Evolutionary conservation across 2,888 invertebrate genomes (phyloP).

Genomic region (Notocelia uddmanniana): DNA sequence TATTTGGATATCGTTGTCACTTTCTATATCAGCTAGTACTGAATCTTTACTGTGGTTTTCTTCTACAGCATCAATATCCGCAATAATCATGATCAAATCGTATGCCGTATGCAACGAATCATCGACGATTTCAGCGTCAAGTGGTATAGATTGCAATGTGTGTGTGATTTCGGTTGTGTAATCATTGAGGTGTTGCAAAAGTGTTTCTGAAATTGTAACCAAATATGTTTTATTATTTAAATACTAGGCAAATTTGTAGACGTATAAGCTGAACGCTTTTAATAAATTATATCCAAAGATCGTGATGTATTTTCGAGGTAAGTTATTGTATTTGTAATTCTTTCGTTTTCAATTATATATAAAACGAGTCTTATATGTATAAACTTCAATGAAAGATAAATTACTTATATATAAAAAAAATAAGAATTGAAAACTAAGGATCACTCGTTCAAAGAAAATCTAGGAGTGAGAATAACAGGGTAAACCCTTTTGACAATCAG

Average conservation of each 20-base stretch:
- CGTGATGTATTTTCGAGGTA: background rate
- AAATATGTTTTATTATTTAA: conserved; percentile 8
- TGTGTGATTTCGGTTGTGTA: conserved; percentile 55
- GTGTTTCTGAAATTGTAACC: conserved; percentile 48
- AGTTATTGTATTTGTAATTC: background rate
- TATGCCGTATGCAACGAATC: conserved; percentile 54
- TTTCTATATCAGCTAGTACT: background rate
- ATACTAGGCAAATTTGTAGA: background rate
- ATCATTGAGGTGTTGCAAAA: conserved; percentile 57
- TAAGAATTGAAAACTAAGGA: no score
- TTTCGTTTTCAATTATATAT: background rate
- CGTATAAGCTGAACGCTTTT: background rate
- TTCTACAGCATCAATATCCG: conserved; percentile 18
- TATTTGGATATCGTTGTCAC: background rate
- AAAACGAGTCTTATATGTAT: no score
- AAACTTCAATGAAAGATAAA: no score
- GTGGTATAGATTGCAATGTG: conserved; percentile 41
- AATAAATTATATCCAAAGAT: background rate
- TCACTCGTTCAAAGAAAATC: no score
- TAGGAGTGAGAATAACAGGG: no score
- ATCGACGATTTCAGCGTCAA: conserved; percentile 51
- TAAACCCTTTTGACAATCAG: no score
- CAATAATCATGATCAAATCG: conserved; percentile 54
- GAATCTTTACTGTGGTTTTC: conserved; percentile 8
- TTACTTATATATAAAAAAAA: no score